These are phyloP conservation scores for Discoglossus pictus DNA, from an alignment of 2,797 vertebrate species.

Conservation along the genomic window DNA sequence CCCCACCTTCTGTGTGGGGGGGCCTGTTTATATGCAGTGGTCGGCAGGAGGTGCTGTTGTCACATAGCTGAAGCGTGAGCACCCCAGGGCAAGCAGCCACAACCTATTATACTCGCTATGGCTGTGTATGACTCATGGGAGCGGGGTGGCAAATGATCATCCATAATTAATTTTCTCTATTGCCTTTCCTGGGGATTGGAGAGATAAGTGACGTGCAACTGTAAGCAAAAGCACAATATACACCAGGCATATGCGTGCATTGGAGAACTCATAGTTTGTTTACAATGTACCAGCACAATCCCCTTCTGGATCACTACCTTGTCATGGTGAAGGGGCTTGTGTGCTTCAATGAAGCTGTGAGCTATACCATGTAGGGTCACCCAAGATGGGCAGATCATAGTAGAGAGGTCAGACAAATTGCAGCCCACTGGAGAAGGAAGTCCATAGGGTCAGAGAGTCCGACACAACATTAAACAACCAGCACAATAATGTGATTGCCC, in stretches of 20 bases:
- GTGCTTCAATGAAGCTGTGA: no score
- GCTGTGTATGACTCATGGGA: slow-evolving; percentile 8
- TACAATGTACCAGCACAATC: no score
- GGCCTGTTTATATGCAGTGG: not conserved
- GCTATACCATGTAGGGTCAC: no score
- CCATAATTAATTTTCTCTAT: slow-evolving; percentile 18
- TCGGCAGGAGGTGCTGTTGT: slow-evolving; percentile 27
- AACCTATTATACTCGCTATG: not conserved
- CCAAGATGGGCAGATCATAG: no score
- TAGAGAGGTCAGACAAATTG: no score
- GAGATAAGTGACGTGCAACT: slow-evolving; percentile 1
- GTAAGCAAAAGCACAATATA: not conserved
- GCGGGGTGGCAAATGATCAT: slow-evolving; percentile 8
- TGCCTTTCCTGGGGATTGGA: slow-evolving; percentile 21
- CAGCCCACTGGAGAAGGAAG: no score
- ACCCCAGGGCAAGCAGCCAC: not conserved
- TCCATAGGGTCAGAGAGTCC: no score
- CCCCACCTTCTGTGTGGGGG: not conserved
- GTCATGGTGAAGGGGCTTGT: no score
- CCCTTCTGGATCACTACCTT: no score
- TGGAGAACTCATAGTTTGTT: no score
- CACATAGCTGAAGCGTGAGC: not conserved
- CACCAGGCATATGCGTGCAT: not conserved
- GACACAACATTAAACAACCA: no score
- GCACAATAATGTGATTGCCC: no score